phyloP scores from a whole-genome alignment of 1,140 invertebrate species.

The Thaumatotibia leucotreta region DNA sequence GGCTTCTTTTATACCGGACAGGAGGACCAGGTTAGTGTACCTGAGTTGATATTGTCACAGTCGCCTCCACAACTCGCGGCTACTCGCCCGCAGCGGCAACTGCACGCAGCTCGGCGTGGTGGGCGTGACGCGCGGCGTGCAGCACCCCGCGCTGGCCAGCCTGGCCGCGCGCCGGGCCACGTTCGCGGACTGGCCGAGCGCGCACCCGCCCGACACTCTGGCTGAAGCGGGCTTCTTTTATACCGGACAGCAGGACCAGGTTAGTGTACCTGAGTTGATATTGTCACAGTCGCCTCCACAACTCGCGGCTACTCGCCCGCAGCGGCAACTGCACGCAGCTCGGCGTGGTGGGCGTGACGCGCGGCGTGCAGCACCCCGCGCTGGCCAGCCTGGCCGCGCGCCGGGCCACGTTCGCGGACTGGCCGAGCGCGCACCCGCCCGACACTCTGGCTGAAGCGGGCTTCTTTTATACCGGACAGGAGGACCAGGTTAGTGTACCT shows the following conservation, averaged over 20 bases:
- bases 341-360: slow-evolving; percentile 43
- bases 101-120: slow-evolving; percentile 44
- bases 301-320: slow-evolving; percentile 45
- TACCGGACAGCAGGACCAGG: slow-evolving; percentile 81
- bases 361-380: slow-evolving; percentile 42
- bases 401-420: slow-evolving; percentile 55
- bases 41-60: background rate
- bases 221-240: slow-evolving; percentile 88
- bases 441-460: slow-evolving; percentile 83
- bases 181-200: slow-evolving; percentile 77
- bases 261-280: slow-evolving; percentile 11
- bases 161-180: slow-evolving; percentile 66
- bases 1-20: slow-evolving; percentile 87
- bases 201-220: slow-evolving; percentile 80
- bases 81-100: slow-evolving; percentile 46
- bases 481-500: slow-evolving; percentile 74
- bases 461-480: slow-evolving; percentile 85
- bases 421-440: slow-evolving; percentile 82
- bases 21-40: slow-evolving; percentile 75
- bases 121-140: slow-evolving; percentile 34
- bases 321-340: slow-evolving; percentile 38
- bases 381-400: slow-evolving; percentile 72
- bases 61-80: slow-evolving; percentile 33
- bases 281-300: slow-evolving; percentile 13
- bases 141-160: slow-evolving; percentile 55